phyloP scores from a whole-genome alignment of 2,888 invertebrate species.

The Arctia plantaginis region DNA sequence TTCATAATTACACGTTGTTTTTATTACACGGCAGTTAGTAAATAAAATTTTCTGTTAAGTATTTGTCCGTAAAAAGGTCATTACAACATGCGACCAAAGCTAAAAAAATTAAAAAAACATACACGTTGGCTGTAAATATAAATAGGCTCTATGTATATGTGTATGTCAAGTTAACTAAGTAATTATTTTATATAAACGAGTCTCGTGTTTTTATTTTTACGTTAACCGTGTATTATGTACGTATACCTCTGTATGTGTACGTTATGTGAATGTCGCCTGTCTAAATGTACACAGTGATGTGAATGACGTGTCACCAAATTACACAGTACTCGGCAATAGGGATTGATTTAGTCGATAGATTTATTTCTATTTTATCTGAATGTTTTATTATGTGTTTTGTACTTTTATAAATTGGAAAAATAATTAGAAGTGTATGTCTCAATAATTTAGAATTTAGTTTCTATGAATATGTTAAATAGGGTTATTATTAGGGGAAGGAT shows the following conservation, averaged over 20 bases:
- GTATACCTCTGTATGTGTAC: background rate
- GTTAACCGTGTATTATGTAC: conserved; percentile 11
- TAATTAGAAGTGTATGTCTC: too few relatives aligned
- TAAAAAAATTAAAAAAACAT: background rate
- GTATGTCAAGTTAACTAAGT: background rate
- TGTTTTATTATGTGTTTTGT: conserved; percentile 1
- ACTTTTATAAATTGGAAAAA: too few relatives aligned
- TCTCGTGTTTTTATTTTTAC: background rate
- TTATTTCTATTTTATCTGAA: conserved; percentile 14
- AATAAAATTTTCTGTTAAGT: background rate
- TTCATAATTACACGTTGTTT: background rate
- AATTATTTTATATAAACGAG: background rate
- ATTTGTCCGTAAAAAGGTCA: background rate
- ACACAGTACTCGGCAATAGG: conserved; percentile 51
- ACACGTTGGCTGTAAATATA: background rate
- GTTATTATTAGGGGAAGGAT: too few relatives aligned
- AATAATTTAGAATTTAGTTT: too few relatives aligned
- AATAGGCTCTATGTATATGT: background rate
- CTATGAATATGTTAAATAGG: too few relatives aligned
- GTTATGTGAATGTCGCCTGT: conserved; percentile 34
- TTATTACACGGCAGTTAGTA: background rate
- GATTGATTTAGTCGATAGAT: conserved; percentile 41
- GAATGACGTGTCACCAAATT: conserved; percentile 64
- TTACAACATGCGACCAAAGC: background rate
- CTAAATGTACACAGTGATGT: conserved; percentile 48